Percentiles rank a stretch among this genome's conserved stretches.
Evolutionary conservation across 35 echinoderm and acorn worm species (phyloP).

Genomic region (Apostichopus japonicus): DNA sequence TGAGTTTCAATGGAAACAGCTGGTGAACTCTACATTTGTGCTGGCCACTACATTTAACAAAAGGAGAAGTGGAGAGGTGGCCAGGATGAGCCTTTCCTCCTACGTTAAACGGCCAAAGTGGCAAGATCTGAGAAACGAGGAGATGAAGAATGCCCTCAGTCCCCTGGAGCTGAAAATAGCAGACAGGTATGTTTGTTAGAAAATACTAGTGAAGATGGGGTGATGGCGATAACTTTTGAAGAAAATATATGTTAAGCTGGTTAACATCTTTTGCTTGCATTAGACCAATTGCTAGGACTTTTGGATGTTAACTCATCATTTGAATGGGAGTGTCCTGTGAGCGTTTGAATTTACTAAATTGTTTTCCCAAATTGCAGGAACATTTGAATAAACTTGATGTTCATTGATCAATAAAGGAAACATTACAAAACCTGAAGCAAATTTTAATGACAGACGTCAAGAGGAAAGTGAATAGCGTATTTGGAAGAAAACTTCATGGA

Average conservation of each 20-base stretch:
- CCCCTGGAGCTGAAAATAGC: slow-evolving; percentile 10
- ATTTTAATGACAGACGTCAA: too few species aligned
- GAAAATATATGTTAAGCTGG: too few species aligned
- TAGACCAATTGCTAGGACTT: too few species aligned
- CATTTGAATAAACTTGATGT: not conserved
- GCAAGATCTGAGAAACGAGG: not conserved
- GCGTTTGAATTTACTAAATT: too few species aligned
- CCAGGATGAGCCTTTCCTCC: not conserved
- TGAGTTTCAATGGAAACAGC: not conserved
- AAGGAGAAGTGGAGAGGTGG: slow-evolving; percentile 4
- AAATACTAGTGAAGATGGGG: too few species aligned
- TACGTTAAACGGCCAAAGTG: slow-evolving; percentile 10
- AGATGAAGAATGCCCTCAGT: slow-evolving; percentile 15
- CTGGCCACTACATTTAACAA: slow-evolving; percentile 3
- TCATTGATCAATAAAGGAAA: not conserved
- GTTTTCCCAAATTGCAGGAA: too few species aligned
- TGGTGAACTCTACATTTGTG: not conserved
- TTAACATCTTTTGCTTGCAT: too few species aligned
- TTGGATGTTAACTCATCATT: too few species aligned
- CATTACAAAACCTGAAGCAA: not conserved
- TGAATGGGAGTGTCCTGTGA: too few species aligned
- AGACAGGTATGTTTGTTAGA: not conserved
- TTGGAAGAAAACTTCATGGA: too few species aligned
- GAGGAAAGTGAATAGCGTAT: too few species aligned
- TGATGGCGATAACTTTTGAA: too few species aligned